phyloP scores from a whole-genome alignment of 1,140 invertebrate genomes.

The Orius insidiosus region DNA sequence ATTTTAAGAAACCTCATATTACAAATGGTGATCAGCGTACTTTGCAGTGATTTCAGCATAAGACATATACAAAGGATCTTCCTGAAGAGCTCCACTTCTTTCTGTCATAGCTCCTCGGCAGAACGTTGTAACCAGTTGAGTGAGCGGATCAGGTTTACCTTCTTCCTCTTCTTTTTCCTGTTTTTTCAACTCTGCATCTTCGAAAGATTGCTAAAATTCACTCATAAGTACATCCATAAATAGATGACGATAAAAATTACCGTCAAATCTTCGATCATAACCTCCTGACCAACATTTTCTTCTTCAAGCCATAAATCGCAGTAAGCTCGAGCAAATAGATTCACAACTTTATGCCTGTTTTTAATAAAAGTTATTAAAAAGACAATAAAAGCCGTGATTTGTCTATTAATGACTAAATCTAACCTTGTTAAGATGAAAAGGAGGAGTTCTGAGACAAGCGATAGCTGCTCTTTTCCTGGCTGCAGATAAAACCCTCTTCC shows the following conservation, averaged over 20 bases:
- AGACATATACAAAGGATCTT: slow-evolving; percentile 91
- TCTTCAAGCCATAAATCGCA: slow-evolving; percentile 87
- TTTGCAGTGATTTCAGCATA: slow-evolving; percentile 95
- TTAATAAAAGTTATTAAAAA: slow-evolving; percentile 17
- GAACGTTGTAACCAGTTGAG: slow-evolving; percentile 92
- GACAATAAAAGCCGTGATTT: background rate
- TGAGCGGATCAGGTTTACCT: slow-evolving; percentile 83
- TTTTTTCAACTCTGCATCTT: slow-evolving; percentile 84
- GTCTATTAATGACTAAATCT: slow-evolving; percentile 20
- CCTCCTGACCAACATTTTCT: slow-evolving; percentile 88
- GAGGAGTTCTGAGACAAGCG: slow-evolving; percentile 83
- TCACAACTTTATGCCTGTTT: slow-evolving; percentile 90
- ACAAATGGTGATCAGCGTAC: slow-evolving; percentile 27
- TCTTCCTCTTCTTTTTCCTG: slow-evolving; percentile 72
- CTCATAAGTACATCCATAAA: too few relatives aligned
- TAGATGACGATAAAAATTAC: slow-evolving; percentile 29
- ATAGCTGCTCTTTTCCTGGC: slow-evolving; percentile 88
- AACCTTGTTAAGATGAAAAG: slow-evolving; percentile 84
- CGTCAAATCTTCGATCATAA: slow-evolving; percentile 93
- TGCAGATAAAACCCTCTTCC: slow-evolving; percentile 79
- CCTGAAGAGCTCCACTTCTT: slow-evolving; percentile 67
- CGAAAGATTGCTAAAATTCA: slow-evolving; percentile 63
- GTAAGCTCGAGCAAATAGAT: slow-evolving; percentile 90
- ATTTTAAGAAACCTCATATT: slow-evolving; percentile 3
- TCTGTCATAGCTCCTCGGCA: slow-evolving; percentile 95